These are phyloP conservation scores for Nestor notabilis DNA, from an alignment of 2,113 vertebrate species.

Conservation along the genomic window DNA sequence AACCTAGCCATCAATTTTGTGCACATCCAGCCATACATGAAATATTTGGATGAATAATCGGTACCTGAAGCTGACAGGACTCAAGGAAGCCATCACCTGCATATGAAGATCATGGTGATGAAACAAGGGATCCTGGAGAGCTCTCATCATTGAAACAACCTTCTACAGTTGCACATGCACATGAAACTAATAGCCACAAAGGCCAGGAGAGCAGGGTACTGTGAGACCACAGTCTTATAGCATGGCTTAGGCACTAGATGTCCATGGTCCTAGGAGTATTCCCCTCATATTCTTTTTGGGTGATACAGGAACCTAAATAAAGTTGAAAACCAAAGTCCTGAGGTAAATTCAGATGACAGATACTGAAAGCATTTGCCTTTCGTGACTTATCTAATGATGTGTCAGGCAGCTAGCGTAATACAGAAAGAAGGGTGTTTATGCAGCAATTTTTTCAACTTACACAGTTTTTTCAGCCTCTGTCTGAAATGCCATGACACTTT, in stretches of 20 bases:
- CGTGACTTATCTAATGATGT: neutral
- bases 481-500: neutral
- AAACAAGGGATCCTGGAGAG: neutral
- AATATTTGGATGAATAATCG: neutral
- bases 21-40: neutral
- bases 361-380: neutral
- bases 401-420: neutral
- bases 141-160: neutral
- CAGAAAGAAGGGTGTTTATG: neutral
- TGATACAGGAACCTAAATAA: neutral
- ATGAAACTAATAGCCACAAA: neutral
- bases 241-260: neutral
- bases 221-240: accelerated
- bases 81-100: neutral
- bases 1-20: neutral
- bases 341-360: neutral
- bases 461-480: neutral
- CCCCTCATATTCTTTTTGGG: neutral
- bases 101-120: neutral
- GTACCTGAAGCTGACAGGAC: neutral
- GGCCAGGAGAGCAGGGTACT: neutral
- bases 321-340: neutral
- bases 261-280: neutral
- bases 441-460: neutral
- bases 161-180: accelerated